Evolutionary conservation across 1,140 invertebrate species (phyloP), one percentile per base, ranked within the genome.

Genomic region (Drosophila mauritiana): DNA sequence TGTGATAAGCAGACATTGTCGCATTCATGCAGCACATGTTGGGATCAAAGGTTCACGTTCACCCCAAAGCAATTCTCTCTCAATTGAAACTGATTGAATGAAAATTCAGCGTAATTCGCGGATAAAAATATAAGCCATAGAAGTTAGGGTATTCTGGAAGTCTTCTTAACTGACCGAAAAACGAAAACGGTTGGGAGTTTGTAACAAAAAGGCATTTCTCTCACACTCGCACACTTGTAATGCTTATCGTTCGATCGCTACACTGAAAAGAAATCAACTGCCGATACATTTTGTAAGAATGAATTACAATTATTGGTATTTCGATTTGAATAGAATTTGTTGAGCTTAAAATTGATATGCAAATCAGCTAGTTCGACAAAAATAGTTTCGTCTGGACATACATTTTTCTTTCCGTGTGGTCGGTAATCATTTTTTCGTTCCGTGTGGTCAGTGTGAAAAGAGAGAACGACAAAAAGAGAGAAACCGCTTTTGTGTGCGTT

Each of bases 191-290:
- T 73, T 68, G 40, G 55, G 22, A 48, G 55, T 63, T 39, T 34
- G 40, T 43, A 52, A 13, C 46, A 51, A 17, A 40, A 20, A 51
- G 12, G 51, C 34, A 34, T 39, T 25, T 37, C 31, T 43, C 45
- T 48, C 31, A 3, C 13, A 49, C 67, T 48, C 22, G 20, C 54
- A 39, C 37, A 58, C 57, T 59, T 59, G 76, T 79, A 79, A 67
- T 77, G 56, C 46, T 54, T 77, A 79, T 82, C 79, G 69, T 59
- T 59, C 48, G 79, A 82, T 82, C 73, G 40, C 10, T 46, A n/a
- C 52, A 51, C 48, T 22, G 25, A 15, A 49, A 31, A 34, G 2
- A 39, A 39, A 39, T 13, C 37, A 31, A 31, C 31, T 8, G 31
- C 31, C 7, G 1, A 0, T 31, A 10, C 0, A 10, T 31, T 31